Conservation (phyloP, 1,140 invertebrate genomes). For the Fopius arisanus region DNA sequence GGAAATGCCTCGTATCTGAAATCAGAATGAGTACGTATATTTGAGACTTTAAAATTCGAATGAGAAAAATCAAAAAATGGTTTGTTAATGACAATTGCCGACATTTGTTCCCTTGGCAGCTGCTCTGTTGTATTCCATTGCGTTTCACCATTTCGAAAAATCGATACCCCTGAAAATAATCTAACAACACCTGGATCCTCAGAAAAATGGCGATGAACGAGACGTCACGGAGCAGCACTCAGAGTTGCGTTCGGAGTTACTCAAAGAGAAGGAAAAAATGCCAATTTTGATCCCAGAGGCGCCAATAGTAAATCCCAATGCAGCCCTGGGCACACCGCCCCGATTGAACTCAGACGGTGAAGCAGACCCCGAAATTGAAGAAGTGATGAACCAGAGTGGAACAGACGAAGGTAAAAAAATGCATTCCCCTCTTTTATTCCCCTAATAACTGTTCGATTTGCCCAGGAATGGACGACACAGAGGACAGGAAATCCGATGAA, state of each 20-base stretch:
- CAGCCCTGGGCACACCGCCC: slow-evolving; percentile 61
- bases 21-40: no score
- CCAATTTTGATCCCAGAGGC: slow-evolving; percentile 62
- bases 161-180: no score
- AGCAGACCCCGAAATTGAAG: slow-evolving; percentile 57
- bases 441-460: neutral
- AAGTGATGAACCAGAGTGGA: slow-evolving; percentile 54
- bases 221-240: slow-evolving; percentile 39
- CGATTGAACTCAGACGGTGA: slow-evolving; percentile 61
- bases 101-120: no score
- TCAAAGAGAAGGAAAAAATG: slow-evolving; percentile 57
- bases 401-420: slow-evolving; percentile 54
- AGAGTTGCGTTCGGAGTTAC: slow-evolving; percentile 47
- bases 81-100: no score
- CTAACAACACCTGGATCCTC: neutral
- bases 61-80: no score
- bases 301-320: slow-evolving; percentile 63
- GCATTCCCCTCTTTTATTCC: neutral
- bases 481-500: slow-evolving; percentile 60
- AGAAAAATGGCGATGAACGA: slow-evolving; percentile 25
- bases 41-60: no score
- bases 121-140: no score
- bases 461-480: slow-evolving; percentile 45
- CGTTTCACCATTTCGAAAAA: neutral
- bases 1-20: no score